phyloP scores from a whole-genome alignment of 2,888 invertebrate genomes.

The Tenthredo mesomela region DNA sequence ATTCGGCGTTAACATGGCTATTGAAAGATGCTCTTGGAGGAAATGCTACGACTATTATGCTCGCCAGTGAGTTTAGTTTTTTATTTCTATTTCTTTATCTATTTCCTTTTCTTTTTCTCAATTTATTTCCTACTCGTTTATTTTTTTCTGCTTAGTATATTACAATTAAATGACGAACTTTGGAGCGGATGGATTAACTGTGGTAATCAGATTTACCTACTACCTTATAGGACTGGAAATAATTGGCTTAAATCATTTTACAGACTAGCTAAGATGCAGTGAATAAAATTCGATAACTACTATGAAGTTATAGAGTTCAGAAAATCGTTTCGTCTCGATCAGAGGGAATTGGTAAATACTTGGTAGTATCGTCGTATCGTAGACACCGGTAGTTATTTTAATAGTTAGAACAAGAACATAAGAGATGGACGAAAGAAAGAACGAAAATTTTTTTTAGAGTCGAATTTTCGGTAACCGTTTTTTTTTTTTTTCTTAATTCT shows the following conservation, averaged over 20 bases:
- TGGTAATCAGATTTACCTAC: slow-evolving; percentile 19
- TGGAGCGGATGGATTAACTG: slow-evolving; percentile 25
- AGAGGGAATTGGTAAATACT: slow-evolving; percentile 68
- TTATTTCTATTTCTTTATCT: not conserved
- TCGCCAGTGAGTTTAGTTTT: slow-evolving; percentile 88
- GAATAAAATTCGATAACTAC: slow-evolving; percentile 69
- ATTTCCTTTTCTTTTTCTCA: not conserved
- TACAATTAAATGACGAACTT: not conserved
- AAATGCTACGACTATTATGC: slow-evolving; percentile 88
- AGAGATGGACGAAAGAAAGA: not conserved
- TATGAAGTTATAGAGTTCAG: slow-evolving; percentile 9
- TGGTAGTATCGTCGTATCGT: slow-evolving; percentile 8
- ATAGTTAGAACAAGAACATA: not conserved
- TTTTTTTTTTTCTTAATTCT: too few relatives aligned
- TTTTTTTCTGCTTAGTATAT: not conserved
- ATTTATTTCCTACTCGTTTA: not conserved
- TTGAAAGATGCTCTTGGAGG: slow-evolving; percentile 90
- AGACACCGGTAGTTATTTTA: not conserved
- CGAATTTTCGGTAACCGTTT: too few relatives aligned
- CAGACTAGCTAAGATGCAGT: slow-evolving; percentile 75
- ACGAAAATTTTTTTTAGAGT: too few relatives aligned
- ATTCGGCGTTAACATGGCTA: slow-evolving; percentile 90
- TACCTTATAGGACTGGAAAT: slow-evolving; percentile 50
- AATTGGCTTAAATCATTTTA: slow-evolving; percentile 72
- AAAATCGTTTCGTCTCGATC: slow-evolving; percentile 20